phyloP scores from a whole-genome alignment of 2,797 vertebrate genomes.

The Karalla daura region DNA sequence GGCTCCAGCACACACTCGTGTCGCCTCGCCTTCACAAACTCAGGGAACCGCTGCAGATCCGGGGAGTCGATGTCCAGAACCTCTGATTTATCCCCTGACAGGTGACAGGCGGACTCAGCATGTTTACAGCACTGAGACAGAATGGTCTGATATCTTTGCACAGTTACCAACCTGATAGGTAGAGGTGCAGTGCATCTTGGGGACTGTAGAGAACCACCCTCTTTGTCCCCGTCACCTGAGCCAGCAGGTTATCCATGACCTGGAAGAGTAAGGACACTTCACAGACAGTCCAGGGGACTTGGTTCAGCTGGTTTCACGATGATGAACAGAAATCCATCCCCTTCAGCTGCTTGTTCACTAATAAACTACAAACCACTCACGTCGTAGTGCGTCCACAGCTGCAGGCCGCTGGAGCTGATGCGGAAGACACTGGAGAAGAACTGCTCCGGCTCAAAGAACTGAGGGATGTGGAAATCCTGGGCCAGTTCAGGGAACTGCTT shows the following conservation, averaged over 20 bases:
- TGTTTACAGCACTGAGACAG: neutral
- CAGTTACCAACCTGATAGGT: slow-evolving; percentile 88
- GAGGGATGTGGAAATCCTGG: slow-evolving; percentile 88
- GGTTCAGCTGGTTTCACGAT: too few species aligned
- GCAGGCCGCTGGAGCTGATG: slow-evolving; percentile 93
- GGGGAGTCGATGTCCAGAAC: slow-evolving; percentile 92
- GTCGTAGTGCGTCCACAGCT: slow-evolving; percentile 98
- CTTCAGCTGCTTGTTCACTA: too few species aligned
- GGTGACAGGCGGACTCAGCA: neutral
- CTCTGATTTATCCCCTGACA: slow-evolving; percentile 92
- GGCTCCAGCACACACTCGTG: slow-evolving; percentile 90
- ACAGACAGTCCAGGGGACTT: too few species aligned
- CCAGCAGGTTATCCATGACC: slow-evolving; percentile 98
- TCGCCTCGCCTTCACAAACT: slow-evolving; percentile 90
- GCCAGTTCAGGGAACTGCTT: slow-evolving; percentile 93
- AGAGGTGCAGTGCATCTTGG: slow-evolving; percentile 91
- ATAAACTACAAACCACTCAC: slow-evolving; percentile 77
- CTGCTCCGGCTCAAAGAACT: slow-evolving; percentile 90
- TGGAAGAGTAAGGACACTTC: slow-evolving; percentile 66
- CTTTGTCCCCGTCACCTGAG: slow-evolving; percentile 94
- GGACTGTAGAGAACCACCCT: slow-evolving; percentile 91
- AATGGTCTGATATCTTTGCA: neutral
- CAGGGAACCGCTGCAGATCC: slow-evolving; percentile 88
- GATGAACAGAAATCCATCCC: too few species aligned
- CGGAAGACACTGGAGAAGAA: slow-evolving; percentile 97